A percentile compares a stretch with the other conserved stretches of the same genome.
Conservation (phyloP, 1,140 invertebrate genomes). For the roundworm (Caenorhabditis elegans) region DNA sequence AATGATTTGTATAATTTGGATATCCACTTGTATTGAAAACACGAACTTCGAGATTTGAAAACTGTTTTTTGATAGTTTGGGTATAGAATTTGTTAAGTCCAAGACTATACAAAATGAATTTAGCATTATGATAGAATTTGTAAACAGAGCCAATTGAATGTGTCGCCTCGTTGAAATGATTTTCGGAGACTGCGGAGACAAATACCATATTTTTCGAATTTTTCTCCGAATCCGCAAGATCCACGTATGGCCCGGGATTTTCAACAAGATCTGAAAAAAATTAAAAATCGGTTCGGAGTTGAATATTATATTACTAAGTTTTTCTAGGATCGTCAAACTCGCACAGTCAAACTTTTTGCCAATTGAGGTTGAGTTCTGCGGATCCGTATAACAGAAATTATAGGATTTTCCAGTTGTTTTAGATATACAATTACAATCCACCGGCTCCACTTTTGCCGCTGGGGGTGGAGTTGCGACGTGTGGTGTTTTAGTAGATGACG, state of each 20-base stretch:
- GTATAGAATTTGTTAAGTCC: not conserved
- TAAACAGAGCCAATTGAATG: not conserved
- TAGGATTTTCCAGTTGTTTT: not conserved
- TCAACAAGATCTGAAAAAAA: not conserved
- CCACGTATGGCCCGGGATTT: not conserved
- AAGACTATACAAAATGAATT: not conserved
- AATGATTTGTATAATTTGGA: not conserved
- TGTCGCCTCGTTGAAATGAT: not conserved
- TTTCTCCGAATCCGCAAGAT: not conserved
- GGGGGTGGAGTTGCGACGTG: too few species aligned
- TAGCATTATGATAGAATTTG: not conserved
- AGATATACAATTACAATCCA: not conserved
- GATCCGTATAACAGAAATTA: not conserved
- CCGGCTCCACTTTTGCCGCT: not conserved
- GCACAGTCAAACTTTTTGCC: not conserved
- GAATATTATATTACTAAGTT: not conserved
- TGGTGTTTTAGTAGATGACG: not conserved
- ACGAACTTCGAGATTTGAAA: not conserved
- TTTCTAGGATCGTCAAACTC: not conserved
- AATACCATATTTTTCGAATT: not conserved
- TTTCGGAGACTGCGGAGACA: not conserved
- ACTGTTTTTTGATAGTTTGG: not conserved
- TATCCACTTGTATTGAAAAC: not conserved
- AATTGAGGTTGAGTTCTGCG: not conserved
- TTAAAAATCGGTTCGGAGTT: too few species aligned